phyloP scores from a whole-genome alignment of 1,140 invertebrate genomes.

The Pogonomyrmex barbatus region DNA sequence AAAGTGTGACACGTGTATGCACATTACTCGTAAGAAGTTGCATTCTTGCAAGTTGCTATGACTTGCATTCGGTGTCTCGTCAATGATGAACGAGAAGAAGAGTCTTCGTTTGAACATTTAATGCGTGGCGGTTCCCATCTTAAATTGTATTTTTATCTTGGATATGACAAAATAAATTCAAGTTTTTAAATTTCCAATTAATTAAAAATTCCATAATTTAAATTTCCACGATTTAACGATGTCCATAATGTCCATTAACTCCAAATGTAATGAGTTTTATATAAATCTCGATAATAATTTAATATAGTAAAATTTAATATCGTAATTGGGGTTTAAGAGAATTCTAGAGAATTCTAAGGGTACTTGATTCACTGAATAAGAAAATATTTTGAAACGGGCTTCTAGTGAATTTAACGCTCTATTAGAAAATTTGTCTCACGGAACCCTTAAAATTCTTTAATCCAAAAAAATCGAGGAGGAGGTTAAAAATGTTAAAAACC shows the following conservation, averaged over 20 bases:
- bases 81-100: background rate
- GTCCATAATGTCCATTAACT: conserved; percentile 10
- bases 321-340: background rate
- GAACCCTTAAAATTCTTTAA: conserved; percentile 40
- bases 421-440: conserved; percentile 11
- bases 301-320: background rate
- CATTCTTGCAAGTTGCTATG: background rate
- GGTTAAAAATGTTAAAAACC: conserved; percentile 50
- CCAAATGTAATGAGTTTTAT: background rate
- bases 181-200: background rate
- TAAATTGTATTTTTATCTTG: background rate
- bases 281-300: background rate
- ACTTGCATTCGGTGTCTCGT: background rate
- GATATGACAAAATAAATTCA: conserved; percentile 11
- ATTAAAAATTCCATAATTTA: conserved; percentile 13
- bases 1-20: conserved; percentile 1
- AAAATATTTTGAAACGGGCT: background rate
- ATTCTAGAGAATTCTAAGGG: conserved; percentile 12
- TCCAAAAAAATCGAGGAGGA: background rate
- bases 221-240: background rate
- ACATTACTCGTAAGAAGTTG: background rate
- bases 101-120: background rate
- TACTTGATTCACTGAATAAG: background rate
- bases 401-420: background rate
- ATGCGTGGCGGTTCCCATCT: background rate